Conservation (phyloP, 2,888 invertebrate genomes). For the Drosophila mettleri region DNA sequence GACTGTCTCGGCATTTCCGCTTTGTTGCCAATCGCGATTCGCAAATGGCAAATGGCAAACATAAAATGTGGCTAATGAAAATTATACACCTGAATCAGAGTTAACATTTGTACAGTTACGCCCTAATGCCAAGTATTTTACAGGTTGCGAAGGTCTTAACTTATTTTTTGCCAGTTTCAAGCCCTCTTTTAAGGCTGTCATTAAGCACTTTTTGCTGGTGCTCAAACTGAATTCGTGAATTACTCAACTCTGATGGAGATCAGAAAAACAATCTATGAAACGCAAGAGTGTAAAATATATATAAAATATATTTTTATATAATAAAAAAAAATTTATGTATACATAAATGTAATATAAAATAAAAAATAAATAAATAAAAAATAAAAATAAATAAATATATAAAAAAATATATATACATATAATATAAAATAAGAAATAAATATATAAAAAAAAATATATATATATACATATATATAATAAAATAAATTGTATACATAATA, state of each 20-base stretch:
- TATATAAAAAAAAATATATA: too few species aligned
- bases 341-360: too few species aligned
- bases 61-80: conserved; percentile 45
- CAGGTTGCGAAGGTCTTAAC: conserved; percentile 59
- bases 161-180: conserved; percentile 15
- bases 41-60: conserved; percentile 22
- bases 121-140: conserved; percentile 38
- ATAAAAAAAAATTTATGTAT: too few species aligned
- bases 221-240: conserved; percentile 26
- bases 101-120: conserved; percentile 26
- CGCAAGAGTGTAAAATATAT: not conserved
- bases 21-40: conserved; percentile 59
- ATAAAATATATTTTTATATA: not conserved
- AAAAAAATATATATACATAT: too few species aligned
- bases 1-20: conserved; percentile 63
- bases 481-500: too few species aligned
- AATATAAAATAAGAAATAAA: too few species aligned
- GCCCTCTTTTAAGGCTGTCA: conserved; percentile 20
- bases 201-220: conserved; percentile 18
- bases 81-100: conserved; percentile 33
- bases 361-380: too few species aligned
- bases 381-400: too few species aligned
- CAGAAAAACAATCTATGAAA: not conserved
- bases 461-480: too few species aligned
- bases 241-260: not conserved